Evolutionary conservation across 2,888 invertebrate genomes (phyloP).

Genomic region (Listrodromus nycthemerus): DNA sequence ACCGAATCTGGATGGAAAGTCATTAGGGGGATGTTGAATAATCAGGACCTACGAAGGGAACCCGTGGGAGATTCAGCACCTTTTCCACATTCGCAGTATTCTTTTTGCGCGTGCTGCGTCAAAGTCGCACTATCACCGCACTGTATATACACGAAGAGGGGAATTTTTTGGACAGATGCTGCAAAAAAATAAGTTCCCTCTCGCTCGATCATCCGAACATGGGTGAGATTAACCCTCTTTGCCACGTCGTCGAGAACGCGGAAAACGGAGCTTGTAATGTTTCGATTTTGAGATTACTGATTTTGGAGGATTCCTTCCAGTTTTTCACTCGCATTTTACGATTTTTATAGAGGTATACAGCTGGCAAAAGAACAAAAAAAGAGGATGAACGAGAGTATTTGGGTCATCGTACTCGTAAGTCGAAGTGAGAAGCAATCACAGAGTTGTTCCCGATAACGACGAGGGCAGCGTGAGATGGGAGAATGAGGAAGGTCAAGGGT

Average conservation of each 20-base stretch:
- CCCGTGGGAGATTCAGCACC: too few relatives aligned
- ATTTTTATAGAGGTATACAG: neutral
- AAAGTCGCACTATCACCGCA: too few relatives aligned
- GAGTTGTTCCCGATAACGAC: conserved; percentile 12
- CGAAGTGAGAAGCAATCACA: conserved; percentile 28
- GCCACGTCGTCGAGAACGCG: neutral
- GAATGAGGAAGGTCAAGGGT: conserved; percentile 67
- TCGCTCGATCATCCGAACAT: neutral
- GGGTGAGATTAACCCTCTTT: neutral
- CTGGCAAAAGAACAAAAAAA: neutral
- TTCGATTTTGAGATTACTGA: too few relatives aligned
- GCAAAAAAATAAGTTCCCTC: neutral
- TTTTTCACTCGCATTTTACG: neutral
- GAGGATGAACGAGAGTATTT: neutral
- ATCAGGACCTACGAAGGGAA: too few relatives aligned
- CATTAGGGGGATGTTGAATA: too few relatives aligned
- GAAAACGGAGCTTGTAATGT: neutral
- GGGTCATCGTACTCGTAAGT: conserved; percentile 4
- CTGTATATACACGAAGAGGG: too few relatives aligned
- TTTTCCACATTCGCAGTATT: neutral
- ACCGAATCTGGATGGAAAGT: too few relatives aligned
- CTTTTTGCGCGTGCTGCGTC: neutral
- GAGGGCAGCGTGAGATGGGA: conserved; percentile 15
- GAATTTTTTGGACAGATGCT: too few relatives aligned
- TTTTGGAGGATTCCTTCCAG: neutral